Evolutionary conservation across 2,797 vertebrate species (phyloP), one percentile per base, ranked within the genome.

Genomic region (Gymnothorax javanicus): DNA sequence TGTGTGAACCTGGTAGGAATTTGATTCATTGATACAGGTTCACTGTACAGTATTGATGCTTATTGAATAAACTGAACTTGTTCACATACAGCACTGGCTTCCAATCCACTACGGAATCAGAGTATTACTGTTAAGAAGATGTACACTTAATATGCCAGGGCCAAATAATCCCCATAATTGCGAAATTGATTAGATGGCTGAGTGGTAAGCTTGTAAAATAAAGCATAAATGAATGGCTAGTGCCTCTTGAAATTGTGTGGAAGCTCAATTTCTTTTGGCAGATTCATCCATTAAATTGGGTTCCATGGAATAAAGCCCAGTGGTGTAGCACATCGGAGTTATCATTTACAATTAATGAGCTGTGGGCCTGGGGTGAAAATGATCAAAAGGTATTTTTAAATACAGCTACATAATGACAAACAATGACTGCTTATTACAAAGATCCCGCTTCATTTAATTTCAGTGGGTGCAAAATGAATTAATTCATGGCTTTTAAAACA

Each of bases 221-320:
- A 81, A 56, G 52, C 20, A 23, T 56, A 56, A 54, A 54, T 56
- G 52, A 15, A 77, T 17, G 73, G 33, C 73, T 77, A 15, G 33
- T 43, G 43, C 13, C 33, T 15, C 43, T 52, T 77, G 73, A 77
- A 15, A 50, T 77, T 43, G 73, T 17, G 33, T 50, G 12, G 73
- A 50, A 50, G 5, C 73, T 77, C 73, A 3, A 77, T 77, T 77
- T 50, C 33, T 50, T 17, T 77, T 43, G 43, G 73, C 43, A 6
- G 73, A 77, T 77, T 50, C 43, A 50, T 50, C 73, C 73, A 77
- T 77, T 50, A 77, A 77, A 77, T 77, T 50, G 33, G 73, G 33
- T 50, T 52, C 33, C 73, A 17, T 17, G 27, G 43, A 17, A 50
- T 77, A 17, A 77, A 77, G 13, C 73, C 73, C 73, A 77, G 73